Evolutionary conservation across 2,113 vertebrate genomes (phyloP), one percentile per base, ranked within the genome.

Genomic region (Cyphomyrus discorhynchus): DNA sequence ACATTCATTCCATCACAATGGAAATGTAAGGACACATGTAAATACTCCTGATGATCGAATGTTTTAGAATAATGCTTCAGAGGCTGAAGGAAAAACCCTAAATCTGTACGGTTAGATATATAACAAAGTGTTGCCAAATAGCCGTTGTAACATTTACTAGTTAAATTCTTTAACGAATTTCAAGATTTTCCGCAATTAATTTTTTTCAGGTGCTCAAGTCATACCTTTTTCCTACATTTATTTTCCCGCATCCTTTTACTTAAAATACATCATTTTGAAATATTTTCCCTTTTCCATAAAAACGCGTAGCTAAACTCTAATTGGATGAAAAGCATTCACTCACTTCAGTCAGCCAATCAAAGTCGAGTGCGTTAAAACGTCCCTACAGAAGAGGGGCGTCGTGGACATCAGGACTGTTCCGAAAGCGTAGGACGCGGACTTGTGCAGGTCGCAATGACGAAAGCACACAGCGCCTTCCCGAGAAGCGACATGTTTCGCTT

Each of bases 371-470:
- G 21, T 47, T 84, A 7, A 84, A 6, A 7, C 3, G 46, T 84
- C 82, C 17, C 42, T 15, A 9, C 50, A n/a, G 15, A 19, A 35
- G n/a, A 35, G 5, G 9, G 83, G n/a, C 24, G 86, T 27, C 31
- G 82, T 52, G 50, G 39, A 19, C 53, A 5, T 45, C 27, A 50
- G 11, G 27, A 15, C 10, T 42, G 49, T 70, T 31, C 19, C 87
- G 87, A 31, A 88, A 27, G 85, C 47, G 85, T 35, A n/a, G 21
- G 24, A 42, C 87, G 90, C 82, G 66, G 31, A 58, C 77, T 89
- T 90, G 91, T 90, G 88, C 90, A 87, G 49, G 52, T 88, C 45
- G 92, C 89, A 49, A 89, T 93, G 93, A 93, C 93, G 93, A 92
- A 53, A 92, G 86, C 53, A 90, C 92, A 91, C 92, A 92, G 88